Conservation (phyloP, 2,113 vertebrate species). For the Ia io region DNA sequence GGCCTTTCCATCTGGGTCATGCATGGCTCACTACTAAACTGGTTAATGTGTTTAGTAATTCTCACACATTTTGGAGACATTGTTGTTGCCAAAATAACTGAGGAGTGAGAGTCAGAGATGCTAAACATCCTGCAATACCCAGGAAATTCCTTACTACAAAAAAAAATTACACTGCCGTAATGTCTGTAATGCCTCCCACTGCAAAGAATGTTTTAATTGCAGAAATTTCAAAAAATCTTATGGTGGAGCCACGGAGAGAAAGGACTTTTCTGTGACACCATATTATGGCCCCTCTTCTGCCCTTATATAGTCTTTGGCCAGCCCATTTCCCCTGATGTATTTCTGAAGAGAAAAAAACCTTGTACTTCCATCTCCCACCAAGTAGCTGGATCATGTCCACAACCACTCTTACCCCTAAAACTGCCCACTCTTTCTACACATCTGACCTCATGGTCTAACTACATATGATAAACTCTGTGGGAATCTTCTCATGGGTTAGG, state of each 20-base stretch:
- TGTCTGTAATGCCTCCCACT: not conserved
- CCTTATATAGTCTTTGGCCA: not conserved
- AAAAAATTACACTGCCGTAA: not conserved
- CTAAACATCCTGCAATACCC: not conserved
- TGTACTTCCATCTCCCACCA: not conserved
- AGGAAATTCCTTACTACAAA: not conserved
- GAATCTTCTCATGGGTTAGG: constrained; percentile 19
- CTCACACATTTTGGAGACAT: not conserved
- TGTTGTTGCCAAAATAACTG: not conserved
- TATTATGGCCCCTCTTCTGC: not conserved
- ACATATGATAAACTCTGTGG: constrained; percentile 5
- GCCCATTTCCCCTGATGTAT: not conserved
- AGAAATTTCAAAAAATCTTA: not conserved
- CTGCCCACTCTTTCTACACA: not conserved
- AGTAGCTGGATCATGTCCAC: not conserved
- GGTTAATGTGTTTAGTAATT: not conserved
- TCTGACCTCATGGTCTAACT: constrained; percentile 39
- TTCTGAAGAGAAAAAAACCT: not conserved
- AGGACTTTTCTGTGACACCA: not conserved
- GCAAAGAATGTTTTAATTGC: not conserved
- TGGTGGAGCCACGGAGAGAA: not conserved
- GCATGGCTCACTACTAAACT: not conserved
- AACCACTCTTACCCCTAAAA: not conserved
- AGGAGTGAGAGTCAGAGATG: not conserved
- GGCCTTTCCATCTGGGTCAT: not conserved